phyloP scores from a whole-genome alignment of 2,888 invertebrate genomes.

The Syrista parreyssii region DNA sequence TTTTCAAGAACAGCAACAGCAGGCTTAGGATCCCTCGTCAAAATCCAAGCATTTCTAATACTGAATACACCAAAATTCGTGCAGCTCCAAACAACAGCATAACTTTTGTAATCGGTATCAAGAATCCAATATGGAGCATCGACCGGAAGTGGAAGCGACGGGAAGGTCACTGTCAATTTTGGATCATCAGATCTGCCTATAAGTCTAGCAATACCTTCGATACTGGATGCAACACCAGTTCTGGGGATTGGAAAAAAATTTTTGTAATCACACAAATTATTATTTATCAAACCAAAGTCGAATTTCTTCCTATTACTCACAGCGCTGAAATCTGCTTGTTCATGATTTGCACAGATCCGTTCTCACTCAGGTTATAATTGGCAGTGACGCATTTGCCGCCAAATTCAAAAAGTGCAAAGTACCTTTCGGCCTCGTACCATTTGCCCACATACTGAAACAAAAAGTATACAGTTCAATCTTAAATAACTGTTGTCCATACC shows the following conservation, averaged over 20 bases:
- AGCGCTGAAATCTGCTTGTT: slow-evolving; percentile 66
- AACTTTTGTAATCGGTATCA: slow-evolving; percentile 73
- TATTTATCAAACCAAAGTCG: not conserved
- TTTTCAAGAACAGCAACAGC: slow-evolving; percentile 70
- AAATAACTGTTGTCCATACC: not conserved
- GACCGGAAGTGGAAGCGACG: slow-evolving; percentile 71
- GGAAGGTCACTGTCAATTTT: slow-evolving; percentile 74
- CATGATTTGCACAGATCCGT: slow-evolving; percentile 63
- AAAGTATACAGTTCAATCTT: not conserved
- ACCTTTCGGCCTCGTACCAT: slow-evolving; percentile 83
- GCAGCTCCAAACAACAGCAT: slow-evolving; percentile 75
- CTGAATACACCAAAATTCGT: slow-evolving; percentile 67
- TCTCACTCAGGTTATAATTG: slow-evolving; percentile 69
- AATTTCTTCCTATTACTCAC: slow-evolving; percentile 55
- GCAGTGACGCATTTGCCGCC: slow-evolving; percentile 82
- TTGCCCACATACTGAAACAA: slow-evolving; percentile 76
- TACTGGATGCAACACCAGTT: slow-evolving; percentile 69
- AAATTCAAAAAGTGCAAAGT: slow-evolving; percentile 80
- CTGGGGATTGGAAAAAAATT: slow-evolving; percentile 58
- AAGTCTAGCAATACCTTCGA: slow-evolving; percentile 71
- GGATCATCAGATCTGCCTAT: slow-evolving; percentile 69
- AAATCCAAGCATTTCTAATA: slow-evolving; percentile 70
- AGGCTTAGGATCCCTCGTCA: slow-evolving; percentile 74
- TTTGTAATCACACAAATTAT: not conserved
- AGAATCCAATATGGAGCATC: slow-evolving; percentile 74